Percentiles rank a stretch among this genome's conserved stretches.
Conservation (phyloP, 1,140 invertebrate species). For the Trachymyrmex cornetzi region DNA sequence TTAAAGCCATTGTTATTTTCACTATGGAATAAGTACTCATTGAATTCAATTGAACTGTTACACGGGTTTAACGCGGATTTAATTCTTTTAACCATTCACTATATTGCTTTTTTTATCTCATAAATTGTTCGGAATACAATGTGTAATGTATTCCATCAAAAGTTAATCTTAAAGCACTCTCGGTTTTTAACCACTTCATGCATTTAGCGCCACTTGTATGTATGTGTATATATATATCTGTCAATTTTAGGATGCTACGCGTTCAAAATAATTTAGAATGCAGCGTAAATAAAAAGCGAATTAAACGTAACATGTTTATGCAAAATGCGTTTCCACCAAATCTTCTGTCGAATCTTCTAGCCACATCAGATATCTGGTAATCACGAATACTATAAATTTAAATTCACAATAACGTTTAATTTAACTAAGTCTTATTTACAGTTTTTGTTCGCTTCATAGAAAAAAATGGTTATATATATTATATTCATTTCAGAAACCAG, state of each 20-base stretch:
- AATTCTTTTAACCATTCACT: conserved; percentile 5
- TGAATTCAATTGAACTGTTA: conserved; percentile 59
- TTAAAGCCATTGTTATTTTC: conserved; percentile 66
- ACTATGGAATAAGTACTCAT: conserved; percentile 68
- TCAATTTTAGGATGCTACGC: conserved; percentile 44
- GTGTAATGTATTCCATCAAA: conserved; percentile 8
- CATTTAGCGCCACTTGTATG: conserved; percentile 50
- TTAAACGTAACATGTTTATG: conserved; percentile 50
- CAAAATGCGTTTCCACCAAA: conserved; percentile 61
- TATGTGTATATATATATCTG: neutral
- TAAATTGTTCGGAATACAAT: conserved; percentile 16
- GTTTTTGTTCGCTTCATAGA: conserved; percentile 73
- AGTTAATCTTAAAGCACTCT: conserved; percentile 41
- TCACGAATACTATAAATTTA: conserved; percentile 69
- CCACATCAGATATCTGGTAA: conserved; percentile 70
- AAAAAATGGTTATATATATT: conserved; percentile 70
- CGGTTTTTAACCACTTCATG: conserved; percentile 13
- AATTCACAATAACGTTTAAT: conserved; percentile 78
- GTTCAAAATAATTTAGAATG: conserved; percentile 59
- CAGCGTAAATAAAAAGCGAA: conserved; percentile 58
- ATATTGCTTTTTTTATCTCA: conserved; percentile 30
- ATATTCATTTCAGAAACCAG: conserved; percentile 86
- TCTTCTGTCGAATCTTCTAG: conserved; percentile 54
- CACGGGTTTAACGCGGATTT: conserved; percentile 33
- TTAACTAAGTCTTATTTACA: conserved; percentile 83